These are phyloP conservation scores for Ichneumon xanthorius DNA, from an alignment of 2,888 invertebrate species.

Conservation along the genomic window DNA sequence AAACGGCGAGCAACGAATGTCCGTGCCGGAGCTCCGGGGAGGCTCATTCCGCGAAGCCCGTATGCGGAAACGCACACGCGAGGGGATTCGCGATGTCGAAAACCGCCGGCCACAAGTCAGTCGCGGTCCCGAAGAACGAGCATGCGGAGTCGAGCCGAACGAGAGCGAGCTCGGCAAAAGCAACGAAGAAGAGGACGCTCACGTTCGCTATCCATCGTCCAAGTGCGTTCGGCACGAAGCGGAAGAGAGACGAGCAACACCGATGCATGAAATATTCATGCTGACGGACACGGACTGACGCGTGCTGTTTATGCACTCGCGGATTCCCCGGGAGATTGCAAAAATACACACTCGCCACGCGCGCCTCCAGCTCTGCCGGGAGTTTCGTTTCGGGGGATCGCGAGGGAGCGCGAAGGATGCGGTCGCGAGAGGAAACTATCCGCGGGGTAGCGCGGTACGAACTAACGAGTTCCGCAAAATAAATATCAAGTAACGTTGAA, in stretches of 20 bases:
- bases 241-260: constrained; percentile 42
- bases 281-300: constrained; percentile 67
- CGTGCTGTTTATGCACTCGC: constrained; percentile 66
- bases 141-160: constrained; percentile 40
- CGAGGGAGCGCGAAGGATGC: constrained; percentile 37
- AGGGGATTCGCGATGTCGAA: constrained; percentile 18
- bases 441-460: constrained; percentile 26
- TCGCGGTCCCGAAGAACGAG: neutral
- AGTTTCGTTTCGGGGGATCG: constrained; percentile 38
- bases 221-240: constrained; percentile 28
- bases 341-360: constrained; percentile 53
- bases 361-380: constrained; percentile 10
- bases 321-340: constrained; percentile 65
- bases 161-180: constrained; percentile 11
- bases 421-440: neutral
- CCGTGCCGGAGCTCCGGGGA: constrained; percentile 25
- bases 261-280: constrained; percentile 67
- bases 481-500: constrained; percentile 24
- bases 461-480: constrained; percentile 53
- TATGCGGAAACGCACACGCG: neutral
- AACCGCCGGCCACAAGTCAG: constrained; percentile 40
- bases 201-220: constrained; percentile 43
- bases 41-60: constrained; percentile 48
- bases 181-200: constrained; percentile 26
- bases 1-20: constrained; percentile 30